Evolutionary conservation across 2,113 vertebrate genomes (phyloP).

Genomic region (Heliornis fulica): DNA sequence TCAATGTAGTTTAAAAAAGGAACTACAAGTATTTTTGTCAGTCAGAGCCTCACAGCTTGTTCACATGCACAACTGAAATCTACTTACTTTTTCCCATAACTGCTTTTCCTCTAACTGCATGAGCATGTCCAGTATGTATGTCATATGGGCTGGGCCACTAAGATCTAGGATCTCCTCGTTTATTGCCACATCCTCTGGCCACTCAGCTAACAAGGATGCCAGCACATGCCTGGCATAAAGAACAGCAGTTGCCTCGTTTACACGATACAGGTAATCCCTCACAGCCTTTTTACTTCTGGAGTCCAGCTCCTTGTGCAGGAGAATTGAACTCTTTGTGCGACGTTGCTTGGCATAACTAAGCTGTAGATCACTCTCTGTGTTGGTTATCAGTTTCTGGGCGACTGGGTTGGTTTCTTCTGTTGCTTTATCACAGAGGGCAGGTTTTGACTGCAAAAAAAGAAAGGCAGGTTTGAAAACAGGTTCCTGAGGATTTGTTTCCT

Average conservation of each 20-base stretch:
- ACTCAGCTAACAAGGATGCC: constrained; percentile 87
- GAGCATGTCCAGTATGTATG: constrained; percentile 96
- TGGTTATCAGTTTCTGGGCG: constrained; percentile 94
- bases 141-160: constrained; percentile 93
- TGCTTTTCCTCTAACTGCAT: constrained; percentile 96
- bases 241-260: constrained; percentile 93
- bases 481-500: background rate
- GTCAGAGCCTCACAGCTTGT: background rate
- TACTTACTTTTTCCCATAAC: constrained; percentile 91
- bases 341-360: constrained; percentile 94
- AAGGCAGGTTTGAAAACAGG: background rate
- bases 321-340: constrained; percentile 90
- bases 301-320: constrained; percentile 94
- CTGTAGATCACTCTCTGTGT: constrained; percentile 91
- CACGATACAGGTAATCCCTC: constrained; percentile 90
- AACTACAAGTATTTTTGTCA: background rate
- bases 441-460: constrained; percentile 80
- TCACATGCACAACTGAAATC: background rate
- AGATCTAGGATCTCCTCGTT: constrained; percentile 91
- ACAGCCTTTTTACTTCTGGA: constrained; percentile 87
- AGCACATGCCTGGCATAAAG: constrained; percentile 94
- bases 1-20: background rate
- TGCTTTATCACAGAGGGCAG: constrained; percentile 85
- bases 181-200: constrained; percentile 83
- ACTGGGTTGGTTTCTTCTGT: constrained; percentile 88